Base-by-base conservation (phyloP, 2,113 vertebrate genomes). In the Sterrhoptilus dennistouni region DNA sequence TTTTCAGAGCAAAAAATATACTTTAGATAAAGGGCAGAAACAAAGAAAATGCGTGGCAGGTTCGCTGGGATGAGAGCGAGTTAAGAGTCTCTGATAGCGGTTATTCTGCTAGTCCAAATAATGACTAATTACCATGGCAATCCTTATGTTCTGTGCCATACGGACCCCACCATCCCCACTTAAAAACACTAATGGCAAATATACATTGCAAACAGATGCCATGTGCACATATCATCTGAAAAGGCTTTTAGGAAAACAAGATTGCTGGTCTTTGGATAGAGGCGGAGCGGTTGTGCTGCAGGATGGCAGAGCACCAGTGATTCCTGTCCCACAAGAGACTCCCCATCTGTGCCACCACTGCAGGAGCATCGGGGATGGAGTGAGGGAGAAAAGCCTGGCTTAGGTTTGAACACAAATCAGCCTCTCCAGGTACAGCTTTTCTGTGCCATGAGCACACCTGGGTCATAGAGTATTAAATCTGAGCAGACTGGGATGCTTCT, bases 31-130 rank as follows among this genome's bases (percentile, higher is more conserved):
- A 89, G 88, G 72, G 83, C 49, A 76, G 69, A 87, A 69, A 91
- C 90, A 93, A 90, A 96, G 89, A 36, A 72, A 89, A 61, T 49
- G 38, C 5, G 11, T 5, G 74, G 82, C 0, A 47, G 15, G 59
- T 79, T 19, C 35, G 6, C 60, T 66, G 79, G 74, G 91, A 95
- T 76, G 64, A 14, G 92, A 96, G 90, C 29, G 91, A 96, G 79
- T 97, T 72, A 90, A 87, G 92, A 97, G 82, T 89, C 89, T 95
- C 57, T 93, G 94, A 50, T 88, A 89, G 66, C 63, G 45, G 86
- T 97, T 92, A 96, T 77, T 95, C 90, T 95, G 94, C 96, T 93
- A 96, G 92, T 97, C 93, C 89, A 97, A 96, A 97, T 97, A 95
- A 91, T 93, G 96, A 96, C 94, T 96, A 97, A 97, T 97, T 93